These are phyloP conservation scores for Etia nguti DNA, from an alignment of 2,113 vertebrate species.

Conservation along the genomic window DNA sequence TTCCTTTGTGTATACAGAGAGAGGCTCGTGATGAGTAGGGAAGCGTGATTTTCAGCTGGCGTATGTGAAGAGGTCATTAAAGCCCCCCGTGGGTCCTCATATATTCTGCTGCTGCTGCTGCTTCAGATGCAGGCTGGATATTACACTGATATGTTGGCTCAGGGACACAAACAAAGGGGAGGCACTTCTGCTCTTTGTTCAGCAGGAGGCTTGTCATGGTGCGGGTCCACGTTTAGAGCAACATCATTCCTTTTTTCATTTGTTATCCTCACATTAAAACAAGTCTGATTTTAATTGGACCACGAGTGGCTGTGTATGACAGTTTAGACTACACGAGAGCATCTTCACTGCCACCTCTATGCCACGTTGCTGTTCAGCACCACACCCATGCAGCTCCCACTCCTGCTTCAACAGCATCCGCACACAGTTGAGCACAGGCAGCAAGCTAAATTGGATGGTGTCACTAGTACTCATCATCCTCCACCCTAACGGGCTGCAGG, in stretches of 20 bases:
- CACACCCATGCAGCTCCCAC: constrained; percentile 37
- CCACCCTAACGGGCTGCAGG: neutral
- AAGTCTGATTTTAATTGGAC: neutral
- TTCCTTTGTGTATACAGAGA: constrained; percentile 52
- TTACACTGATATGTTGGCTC: constrained; percentile 37
- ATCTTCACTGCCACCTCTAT: neutral
- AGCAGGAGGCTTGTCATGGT: constrained; percentile 33
- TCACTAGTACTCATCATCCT: constrained; percentile 17
- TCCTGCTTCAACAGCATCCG: neutral
- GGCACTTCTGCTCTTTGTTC: constrained; percentile 41
- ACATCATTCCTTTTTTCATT: neutral
- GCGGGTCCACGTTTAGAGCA: neutral
- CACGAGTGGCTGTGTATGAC: neutral
- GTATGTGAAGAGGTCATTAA: constrained; percentile 8
- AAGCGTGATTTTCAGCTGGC: constrained; percentile 20
- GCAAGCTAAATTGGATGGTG: constrained; percentile 22
- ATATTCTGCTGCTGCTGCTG: neutral
- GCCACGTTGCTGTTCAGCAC: neutral
- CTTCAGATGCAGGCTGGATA: neutral
- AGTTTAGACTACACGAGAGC: neutral
- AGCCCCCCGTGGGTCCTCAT: constrained; percentile 18
- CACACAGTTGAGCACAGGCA: neutral
- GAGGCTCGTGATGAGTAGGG: neutral
- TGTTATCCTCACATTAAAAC: neutral
- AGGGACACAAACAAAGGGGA: neutral